Percentiles rank a stretch among this genome's conserved stretches.
Evolutionary conservation across 2,797 vertebrate species (phyloP).

Genomic region (Microchirus variegatus): DNA sequence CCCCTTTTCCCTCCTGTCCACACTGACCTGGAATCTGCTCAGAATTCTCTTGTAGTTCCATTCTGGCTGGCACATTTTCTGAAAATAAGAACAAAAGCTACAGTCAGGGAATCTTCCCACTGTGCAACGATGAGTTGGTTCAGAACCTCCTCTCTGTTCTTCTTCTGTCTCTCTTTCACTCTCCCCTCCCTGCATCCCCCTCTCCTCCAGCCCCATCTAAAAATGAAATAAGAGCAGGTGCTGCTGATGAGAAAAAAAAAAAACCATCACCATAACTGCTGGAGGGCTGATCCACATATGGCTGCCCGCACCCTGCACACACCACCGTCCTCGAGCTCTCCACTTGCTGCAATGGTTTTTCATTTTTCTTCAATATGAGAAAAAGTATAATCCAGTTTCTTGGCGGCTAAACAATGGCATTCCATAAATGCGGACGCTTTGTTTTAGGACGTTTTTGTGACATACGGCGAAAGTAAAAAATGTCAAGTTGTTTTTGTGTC

Average conservation of each 20-base stretch:
- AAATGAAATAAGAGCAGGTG: constrained; percentile 61
- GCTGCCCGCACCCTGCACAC: constrained; percentile 15
- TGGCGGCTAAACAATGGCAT: constrained; percentile 13
- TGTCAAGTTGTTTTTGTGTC: too few relatives aligned
- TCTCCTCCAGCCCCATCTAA: constrained; percentile 46
- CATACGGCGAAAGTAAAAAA: too few relatives aligned
- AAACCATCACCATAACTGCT: constrained; percentile 45
- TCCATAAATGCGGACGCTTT: constrained; percentile 6
- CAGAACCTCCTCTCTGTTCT: constrained; percentile 16
- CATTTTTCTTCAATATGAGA: constrained; percentile 25
- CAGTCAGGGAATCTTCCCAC: constrained; percentile 26
- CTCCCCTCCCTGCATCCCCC: constrained; percentile 25
- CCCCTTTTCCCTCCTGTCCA: not conserved
- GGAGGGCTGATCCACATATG: constrained; percentile 61
- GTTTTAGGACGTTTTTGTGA: too few relatives aligned
- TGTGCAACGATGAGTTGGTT: constrained; percentile 1
- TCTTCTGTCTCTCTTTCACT: constrained; percentile 26
- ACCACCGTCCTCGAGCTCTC: constrained; percentile 13
- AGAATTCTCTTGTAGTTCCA: constrained; percentile 88
- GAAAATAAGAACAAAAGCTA: constrained; percentile 52
- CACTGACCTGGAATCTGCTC: constrained; percentile 88
- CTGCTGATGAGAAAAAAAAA: constrained; percentile 47
- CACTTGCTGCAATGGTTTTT: constrained; percentile 20
- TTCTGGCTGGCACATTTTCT: constrained; percentile 88
- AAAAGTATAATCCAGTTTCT: constrained; percentile 59